A percentile compares a stretch with the other conserved stretches of the same genome.
These are phyloP conservation scores for Habroteleia sp. DNA, from an alignment of 2,888 invertebrate genomes.

Conservation along the genomic window DNA sequence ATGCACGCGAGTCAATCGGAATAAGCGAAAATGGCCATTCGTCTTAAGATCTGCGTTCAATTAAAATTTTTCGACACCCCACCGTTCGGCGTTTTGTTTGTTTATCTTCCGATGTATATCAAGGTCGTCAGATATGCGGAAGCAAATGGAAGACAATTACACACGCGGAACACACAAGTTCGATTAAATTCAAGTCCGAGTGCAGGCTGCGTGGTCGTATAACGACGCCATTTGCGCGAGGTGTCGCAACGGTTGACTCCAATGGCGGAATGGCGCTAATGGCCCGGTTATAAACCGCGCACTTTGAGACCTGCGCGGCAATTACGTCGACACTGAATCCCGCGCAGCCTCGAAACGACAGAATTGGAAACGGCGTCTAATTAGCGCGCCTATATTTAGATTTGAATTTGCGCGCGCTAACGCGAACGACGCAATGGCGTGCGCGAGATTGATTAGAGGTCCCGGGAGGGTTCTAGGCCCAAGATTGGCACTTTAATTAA, in stretches of 20 bases:
- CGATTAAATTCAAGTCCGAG: slow-evolving; percentile 38
- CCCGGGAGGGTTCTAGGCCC: slow-evolving; percentile 1
- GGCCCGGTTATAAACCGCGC: slow-evolving; percentile 68
- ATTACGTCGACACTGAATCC: slow-evolving; percentile 10
- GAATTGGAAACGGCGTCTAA: slow-evolving; percentile 47
- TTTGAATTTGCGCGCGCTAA: slow-evolving; percentile 11
- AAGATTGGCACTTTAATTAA: slow-evolving; percentile 56
- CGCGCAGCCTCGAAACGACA: slow-evolving; percentile 8
- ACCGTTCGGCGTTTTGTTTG: slow-evolving; percentile 1
- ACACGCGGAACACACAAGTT: slow-evolving; percentile 66
- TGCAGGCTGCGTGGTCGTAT: slow-evolving; percentile 41
- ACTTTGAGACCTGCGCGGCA: slow-evolving; percentile 6
- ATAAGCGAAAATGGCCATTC: too few species aligned
- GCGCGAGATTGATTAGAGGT: slow-evolving; percentile 35
- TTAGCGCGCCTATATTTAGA: slow-evolving; percentile 34
- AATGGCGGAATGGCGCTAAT: slow-evolving; percentile 65
- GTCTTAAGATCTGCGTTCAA: too few species aligned
- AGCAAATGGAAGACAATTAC: slow-evolving; percentile 51
- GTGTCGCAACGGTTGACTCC: slow-evolving; percentile 58
- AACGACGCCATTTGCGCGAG: slow-evolving; percentile 55
- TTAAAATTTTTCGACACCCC: too few species aligned
- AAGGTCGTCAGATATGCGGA: slow-evolving; percentile 50
- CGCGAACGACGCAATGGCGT: slow-evolving; percentile 21
- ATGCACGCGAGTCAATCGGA: too few species aligned
- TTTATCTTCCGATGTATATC: slow-evolving; percentile 24